A percentile compares a stretch with the other conserved stretches of the same genome.
Conservation (phyloP, 2,113 vertebrate species). For the Tenebrosternarchus preto region DNA sequence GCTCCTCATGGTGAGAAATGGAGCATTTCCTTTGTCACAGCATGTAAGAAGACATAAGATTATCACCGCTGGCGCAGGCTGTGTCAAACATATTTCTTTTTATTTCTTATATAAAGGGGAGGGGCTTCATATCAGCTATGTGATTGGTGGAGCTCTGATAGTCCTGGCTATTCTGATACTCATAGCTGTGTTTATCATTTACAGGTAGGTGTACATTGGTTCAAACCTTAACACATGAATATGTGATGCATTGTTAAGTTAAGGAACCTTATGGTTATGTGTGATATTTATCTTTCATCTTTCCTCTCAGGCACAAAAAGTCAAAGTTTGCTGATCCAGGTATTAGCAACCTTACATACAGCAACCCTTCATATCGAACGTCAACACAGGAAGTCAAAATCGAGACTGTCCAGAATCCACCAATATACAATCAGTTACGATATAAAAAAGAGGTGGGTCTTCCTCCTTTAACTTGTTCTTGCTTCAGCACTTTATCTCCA, state of each 20-base stretch:
- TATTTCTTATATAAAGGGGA: slow-evolving; percentile 78
- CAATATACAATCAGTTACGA: slow-evolving; percentile 92
- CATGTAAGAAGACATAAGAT: not conserved
- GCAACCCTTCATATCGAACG: slow-evolving; percentile 95
- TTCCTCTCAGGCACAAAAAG: slow-evolving; percentile 85
- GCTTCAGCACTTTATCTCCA: not conserved
- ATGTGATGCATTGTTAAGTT: too few species aligned
- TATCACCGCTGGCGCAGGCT: not conserved
- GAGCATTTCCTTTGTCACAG: slow-evolving; percentile 55
- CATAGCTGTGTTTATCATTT: slow-evolving; percentile 88
- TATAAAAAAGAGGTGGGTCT: slow-evolving; percentile 93
- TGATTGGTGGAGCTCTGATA: slow-evolving; percentile 89
- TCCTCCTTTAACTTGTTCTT: not conserved
- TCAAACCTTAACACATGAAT: too few species aligned
- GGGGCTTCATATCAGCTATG: slow-evolving; percentile 90
- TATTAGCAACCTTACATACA: slow-evolving; percentile 94
- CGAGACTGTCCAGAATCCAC: slow-evolving; percentile 88
- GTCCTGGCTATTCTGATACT: slow-evolving; percentile 88
- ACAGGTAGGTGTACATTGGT: slow-evolving; percentile 77
- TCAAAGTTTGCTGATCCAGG: slow-evolving; percentile 91
- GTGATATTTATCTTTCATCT: not conserved
- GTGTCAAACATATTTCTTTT: not conserved
- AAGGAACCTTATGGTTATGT: too few species aligned
- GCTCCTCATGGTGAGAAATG: slow-evolving; percentile 67
- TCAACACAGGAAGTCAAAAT: slow-evolving; percentile 99